Conservation (phyloP, 2,888 invertebrate species). For the Pinctada fucata region DNA sequence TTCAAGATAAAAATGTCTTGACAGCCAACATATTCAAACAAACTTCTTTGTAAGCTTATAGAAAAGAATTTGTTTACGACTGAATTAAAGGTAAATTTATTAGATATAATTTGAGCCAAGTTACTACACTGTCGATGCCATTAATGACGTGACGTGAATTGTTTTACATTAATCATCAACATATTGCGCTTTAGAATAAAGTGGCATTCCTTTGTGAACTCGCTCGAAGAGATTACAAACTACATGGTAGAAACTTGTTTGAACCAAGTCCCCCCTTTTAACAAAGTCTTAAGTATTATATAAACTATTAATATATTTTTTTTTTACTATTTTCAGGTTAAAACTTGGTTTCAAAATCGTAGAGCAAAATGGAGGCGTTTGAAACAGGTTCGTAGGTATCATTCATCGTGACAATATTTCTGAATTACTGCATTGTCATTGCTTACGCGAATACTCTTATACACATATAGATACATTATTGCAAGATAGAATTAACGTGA, state of each 20-base stretch:
- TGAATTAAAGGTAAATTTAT: conserved; percentile 25
- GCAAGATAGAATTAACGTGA: no score
- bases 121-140: neutral
- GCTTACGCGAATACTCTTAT: no score
- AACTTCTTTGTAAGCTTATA: conserved; percentile 3
- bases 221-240: no score
- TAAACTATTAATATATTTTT: neutral
- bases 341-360: conserved; percentile 78
- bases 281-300: no score
- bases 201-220: no score
- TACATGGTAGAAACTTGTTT: no score
- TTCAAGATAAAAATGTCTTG: conserved; percentile 26
- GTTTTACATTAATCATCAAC: no score
- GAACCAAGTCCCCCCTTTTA: no score
- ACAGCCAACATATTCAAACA: conserved; percentile 22
- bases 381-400: conserved; percentile 69
- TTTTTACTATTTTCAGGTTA: conserved; percentile 65
- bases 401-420: neutral
- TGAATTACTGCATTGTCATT: no score
- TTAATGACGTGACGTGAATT: neutral
- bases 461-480: no score
- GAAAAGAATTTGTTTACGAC: conserved; percentile 21
- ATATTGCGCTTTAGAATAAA: no score
- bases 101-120: conserved; percentile 1
- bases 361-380: conserved; percentile 82